These are phyloP conservation scores for Pagrus major DNA, from an alignment of 2,113 vertebrate species.

Conservation along the genomic window DNA sequence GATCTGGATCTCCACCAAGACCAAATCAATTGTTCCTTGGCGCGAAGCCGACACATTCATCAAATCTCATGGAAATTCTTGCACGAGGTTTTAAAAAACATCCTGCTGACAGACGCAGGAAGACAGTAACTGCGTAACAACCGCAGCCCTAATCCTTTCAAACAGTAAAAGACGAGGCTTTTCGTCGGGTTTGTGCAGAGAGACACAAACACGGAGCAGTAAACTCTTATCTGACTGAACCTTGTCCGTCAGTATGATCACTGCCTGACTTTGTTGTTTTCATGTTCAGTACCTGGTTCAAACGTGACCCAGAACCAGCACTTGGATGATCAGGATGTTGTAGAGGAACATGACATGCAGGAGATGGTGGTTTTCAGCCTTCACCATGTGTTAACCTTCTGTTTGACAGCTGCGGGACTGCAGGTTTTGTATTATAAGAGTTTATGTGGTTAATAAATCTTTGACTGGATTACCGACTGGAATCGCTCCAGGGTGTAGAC, in stretches of 20 bases:
- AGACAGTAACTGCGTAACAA: not conserved
- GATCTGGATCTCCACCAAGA: conserved; percentile 47
- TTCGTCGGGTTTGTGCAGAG: not conserved
- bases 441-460: not conserved
- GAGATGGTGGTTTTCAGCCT: not conserved
- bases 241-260: not conserved
- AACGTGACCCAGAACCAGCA: not conserved
- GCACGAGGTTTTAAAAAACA: not conserved
- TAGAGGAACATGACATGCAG: not conserved
- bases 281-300: not conserved
- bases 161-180: not conserved
- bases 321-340: not conserved
- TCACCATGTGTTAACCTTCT: not conserved
- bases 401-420: not conserved
- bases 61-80: conserved; percentile 23
- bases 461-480: not conserved
- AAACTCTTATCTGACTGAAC: conserved; percentile 65
- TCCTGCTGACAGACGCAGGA: conserved; percentile 23
- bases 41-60: not conserved
- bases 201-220: conserved; percentile 26
- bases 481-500: not conserved
- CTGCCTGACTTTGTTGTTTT: not conserved
- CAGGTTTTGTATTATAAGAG: not conserved
- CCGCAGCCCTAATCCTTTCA: not conserved
- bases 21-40: conserved; percentile 30